A percentile compares a stretch with the other conserved stretches of the same genome.
These are phyloP conservation scores for Syritta pipiens DNA, from an alignment of 2,888 invertebrate genomes.

Conservation along the genomic window DNA sequence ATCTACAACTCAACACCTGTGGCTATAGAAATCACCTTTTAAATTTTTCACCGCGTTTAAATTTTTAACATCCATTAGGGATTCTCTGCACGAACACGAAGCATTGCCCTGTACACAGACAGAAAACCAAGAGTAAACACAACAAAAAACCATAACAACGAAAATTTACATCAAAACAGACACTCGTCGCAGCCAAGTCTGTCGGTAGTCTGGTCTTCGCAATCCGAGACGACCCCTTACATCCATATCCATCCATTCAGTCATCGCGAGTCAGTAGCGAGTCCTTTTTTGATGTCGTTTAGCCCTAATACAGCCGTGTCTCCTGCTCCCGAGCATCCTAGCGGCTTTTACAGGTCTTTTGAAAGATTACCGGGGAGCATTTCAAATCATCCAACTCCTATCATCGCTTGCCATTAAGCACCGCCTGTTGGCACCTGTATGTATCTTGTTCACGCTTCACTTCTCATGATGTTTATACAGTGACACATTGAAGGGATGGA, in stretches of 20 bases:
- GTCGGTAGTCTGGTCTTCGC: too few relatives aligned
- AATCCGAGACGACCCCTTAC: too few relatives aligned
- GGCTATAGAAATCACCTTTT: background rate
- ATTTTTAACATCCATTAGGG: conserved; percentile 3
- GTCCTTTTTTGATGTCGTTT: conserved; percentile 44
- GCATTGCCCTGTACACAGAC: background rate
- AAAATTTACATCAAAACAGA: conserved; percentile 53
- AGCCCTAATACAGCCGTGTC: conserved; percentile 20
- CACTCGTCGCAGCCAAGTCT: conserved; percentile 24
- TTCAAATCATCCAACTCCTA: conserved; percentile 46
- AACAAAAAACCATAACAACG: conserved; percentile 39
- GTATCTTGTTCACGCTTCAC: conserved; percentile 39
- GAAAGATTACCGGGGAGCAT: conserved; percentile 56
- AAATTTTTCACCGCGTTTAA: conserved; percentile 6
- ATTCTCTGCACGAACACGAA: conserved; percentile 21
- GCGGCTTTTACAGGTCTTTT: conserved; percentile 45
- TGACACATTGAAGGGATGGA: conserved; percentile 20
- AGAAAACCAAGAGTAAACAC: background rate
- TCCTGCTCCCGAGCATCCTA: conserved; percentile 17
- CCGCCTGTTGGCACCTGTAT: conserved; percentile 35
- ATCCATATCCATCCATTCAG: conserved; percentile 17
- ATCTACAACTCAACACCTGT: too few relatives aligned
- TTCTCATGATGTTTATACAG: conserved; percentile 58
- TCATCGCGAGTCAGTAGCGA: conserved; percentile 10
- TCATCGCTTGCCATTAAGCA: conserved; percentile 37